Conservation (phyloP, 2,888 invertebrate species). For the Ischnura elegans region DNA sequence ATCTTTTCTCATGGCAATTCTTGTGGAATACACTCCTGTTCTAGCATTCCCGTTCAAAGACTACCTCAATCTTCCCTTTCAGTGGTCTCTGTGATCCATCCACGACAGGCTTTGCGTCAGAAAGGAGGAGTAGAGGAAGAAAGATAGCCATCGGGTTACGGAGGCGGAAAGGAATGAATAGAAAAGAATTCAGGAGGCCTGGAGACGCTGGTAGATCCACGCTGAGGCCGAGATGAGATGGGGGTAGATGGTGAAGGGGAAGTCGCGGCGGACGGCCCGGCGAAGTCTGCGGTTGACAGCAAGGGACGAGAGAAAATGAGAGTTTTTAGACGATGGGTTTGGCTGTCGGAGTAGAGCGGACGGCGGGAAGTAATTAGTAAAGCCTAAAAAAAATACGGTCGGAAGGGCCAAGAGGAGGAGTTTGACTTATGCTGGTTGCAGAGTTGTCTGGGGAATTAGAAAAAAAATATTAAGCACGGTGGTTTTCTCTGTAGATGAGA, state of each 20-base stretch:
- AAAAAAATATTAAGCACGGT: too few relatives aligned
- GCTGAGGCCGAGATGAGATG: not conserved
- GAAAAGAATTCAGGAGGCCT: not conserved
- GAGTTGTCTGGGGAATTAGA: not conserved
- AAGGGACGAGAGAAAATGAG: not conserved
- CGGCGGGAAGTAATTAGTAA: slow-evolving; percentile 23
- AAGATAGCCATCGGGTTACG: not conserved
- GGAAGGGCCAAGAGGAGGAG: not conserved
- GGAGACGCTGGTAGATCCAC: not conserved
- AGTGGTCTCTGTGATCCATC: too few relatives aligned
- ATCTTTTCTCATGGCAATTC: too few relatives aligned
- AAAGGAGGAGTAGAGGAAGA: not conserved
- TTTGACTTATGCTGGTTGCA: not conserved
- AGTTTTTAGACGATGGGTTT: not conserved
- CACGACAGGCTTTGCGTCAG: too few relatives aligned
- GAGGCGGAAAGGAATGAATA: not conserved
- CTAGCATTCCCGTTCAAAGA: too few relatives aligned
- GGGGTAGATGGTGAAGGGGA: not conserved
- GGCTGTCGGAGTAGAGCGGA: not conserved
- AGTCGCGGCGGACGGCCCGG: not conserved
- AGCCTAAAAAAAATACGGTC: slow-evolving; percentile 18
- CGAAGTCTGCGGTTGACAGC: slow-evolving; percentile 30
- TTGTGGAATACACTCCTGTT: too few relatives aligned
- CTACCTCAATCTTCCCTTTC: too few relatives aligned
- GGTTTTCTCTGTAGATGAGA: not conserved